These are phyloP conservation scores for Octodon degus DNA, from an alignment of 2,113 vertebrate species.

Conservation along the genomic window DNA sequence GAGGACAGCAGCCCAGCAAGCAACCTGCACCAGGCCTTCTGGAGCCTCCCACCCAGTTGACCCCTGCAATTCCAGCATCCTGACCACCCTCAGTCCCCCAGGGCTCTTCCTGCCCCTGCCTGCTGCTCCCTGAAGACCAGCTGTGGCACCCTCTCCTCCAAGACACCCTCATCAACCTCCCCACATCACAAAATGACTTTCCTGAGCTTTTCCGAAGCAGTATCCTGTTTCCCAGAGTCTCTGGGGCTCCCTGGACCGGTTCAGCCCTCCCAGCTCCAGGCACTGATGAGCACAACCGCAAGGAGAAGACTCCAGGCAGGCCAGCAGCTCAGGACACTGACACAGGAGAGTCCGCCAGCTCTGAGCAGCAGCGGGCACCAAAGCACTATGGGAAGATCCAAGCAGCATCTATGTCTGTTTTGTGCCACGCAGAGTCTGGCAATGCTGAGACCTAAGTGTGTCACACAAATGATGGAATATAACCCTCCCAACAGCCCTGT, in stretches of 20 bases:
- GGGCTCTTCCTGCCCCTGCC: background rate
- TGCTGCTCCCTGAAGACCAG: background rate
- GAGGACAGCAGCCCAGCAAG: background rate
- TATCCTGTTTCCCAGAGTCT: background rate
- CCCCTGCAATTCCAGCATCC: background rate
- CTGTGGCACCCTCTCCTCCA: background rate
- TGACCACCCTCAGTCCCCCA: fast-evolving
- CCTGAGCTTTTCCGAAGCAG: background rate
- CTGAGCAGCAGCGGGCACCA: background rate
- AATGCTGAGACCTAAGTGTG: background rate
- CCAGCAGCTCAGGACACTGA: background rate
- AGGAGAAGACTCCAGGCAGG: too few relatives aligned
- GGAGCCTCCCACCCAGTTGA: background rate
- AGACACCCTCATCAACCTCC: background rate
- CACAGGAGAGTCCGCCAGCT: background rate
- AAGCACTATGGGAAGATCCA: background rate
- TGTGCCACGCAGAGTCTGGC: background rate
- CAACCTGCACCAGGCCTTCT: background rate
- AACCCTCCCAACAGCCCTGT: background rate
- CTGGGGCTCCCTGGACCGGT: background rate
- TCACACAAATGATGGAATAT: background rate
- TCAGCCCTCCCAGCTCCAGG: background rate
- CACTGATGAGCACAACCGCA: background rate
- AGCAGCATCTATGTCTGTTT: fast-evolving
- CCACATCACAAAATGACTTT: background rate